A percentile compares a stretch with the other conserved stretches of the same genome.
Evolutionary conservation across 1,140 invertebrate species (phyloP).

Genomic region (Drosophila teissieri): DNA sequence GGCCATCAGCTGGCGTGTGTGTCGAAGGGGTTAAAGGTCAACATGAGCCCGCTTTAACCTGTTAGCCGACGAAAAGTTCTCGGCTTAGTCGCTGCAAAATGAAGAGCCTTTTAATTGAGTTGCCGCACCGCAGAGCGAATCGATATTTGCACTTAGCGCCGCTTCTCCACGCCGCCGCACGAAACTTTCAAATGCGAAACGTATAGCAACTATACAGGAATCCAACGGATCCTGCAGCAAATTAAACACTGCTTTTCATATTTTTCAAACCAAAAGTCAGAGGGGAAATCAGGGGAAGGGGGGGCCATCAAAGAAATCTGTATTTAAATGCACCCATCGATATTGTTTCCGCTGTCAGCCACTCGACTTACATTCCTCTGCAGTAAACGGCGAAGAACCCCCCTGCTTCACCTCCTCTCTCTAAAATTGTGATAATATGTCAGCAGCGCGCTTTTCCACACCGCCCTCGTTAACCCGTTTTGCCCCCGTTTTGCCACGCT

Average conservation of each 20-base stretch:
- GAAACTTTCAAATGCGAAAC: too few relatives aligned
- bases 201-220: neutral
- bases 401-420: neutral
- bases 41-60: neutral
- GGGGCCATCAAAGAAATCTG: neutral
- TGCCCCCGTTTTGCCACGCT: neutral
- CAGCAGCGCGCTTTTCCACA: neutral
- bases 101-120: slow-evolving; percentile 32
- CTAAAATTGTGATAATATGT: slow-evolving; percentile 27
- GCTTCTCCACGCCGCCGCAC: too few relatives aligned
- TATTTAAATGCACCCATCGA: slow-evolving; percentile 15
- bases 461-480: neutral
- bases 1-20: slow-evolving; percentile 17
- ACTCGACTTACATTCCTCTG: slow-evolving; percentile 22
- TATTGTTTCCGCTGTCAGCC: slow-evolving; percentile 1
- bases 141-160: slow-evolving; percentile 1
- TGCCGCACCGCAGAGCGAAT: neutral
- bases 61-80: slow-evolving; percentile 1
- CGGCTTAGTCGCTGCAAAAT: slow-evolving; percentile 4
- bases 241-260: neutral
- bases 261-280: too few relatives aligned
- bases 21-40: neutral
- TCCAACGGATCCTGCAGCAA: neutral
- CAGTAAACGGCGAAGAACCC: neutral
- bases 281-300: neutral